phyloP scores from a whole-genome alignment of 2,797 vertebrate species.

The Agapornis canus region DNA sequence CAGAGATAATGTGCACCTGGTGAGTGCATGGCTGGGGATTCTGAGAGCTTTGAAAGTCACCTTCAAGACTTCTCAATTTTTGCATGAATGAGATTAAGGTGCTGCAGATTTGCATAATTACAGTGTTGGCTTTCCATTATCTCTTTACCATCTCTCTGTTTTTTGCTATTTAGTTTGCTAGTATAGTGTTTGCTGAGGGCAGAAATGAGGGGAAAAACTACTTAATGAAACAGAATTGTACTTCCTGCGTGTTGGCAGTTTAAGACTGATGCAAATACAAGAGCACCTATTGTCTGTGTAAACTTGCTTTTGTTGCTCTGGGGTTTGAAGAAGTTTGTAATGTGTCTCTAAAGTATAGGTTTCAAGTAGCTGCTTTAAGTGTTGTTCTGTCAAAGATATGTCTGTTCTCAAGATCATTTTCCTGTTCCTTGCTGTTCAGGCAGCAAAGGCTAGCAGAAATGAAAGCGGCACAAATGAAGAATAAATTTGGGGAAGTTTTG shows the following conservation, averaged over 20 bases:
- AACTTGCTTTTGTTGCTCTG: background rate
- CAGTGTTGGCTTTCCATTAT: background rate
- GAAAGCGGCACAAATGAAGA: conserved; percentile 89
- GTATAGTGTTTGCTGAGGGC: background rate
- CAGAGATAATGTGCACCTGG: background rate
- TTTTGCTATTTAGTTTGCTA: background rate
- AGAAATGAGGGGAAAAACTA: background rate
- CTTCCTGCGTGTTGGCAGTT: background rate
- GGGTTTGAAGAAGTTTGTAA: background rate
- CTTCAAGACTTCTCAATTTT: background rate
- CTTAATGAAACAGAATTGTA: background rate
- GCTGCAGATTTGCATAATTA: background rate
- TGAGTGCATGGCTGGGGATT: background rate
- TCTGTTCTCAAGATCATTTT: background rate
- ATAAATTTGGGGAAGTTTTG: conserved; percentile 87
- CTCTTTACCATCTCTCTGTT: rapidly evolving
- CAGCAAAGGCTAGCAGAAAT: conserved; percentile 92
- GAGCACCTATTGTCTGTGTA: background rate
- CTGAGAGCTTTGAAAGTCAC: background rate
- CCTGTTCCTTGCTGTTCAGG: conserved; percentile 65
- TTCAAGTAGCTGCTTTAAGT: background rate
- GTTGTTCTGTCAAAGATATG: background rate
- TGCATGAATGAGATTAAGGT: background rate
- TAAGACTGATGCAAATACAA: background rate
- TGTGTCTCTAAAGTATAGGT: background rate